Conservation (phyloP, 2,113 vertebrate species). For the Ceyx margarethae region DNA sequence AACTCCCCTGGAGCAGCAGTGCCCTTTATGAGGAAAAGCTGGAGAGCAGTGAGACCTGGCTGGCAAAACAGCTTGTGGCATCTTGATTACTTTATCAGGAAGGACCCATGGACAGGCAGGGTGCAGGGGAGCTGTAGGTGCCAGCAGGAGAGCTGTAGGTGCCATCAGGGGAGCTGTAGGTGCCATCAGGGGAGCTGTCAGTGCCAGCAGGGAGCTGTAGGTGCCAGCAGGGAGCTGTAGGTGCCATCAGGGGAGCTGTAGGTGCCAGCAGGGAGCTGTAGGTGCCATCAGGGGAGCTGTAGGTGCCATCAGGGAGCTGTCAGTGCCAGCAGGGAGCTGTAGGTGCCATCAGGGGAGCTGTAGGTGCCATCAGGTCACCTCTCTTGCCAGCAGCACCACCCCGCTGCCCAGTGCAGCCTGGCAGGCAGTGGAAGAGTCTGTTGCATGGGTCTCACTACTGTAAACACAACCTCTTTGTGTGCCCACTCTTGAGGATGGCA, state of each 20-base stretch:
- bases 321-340: no score
- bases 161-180: no score
- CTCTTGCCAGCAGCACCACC: neutral
- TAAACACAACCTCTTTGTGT: neutral
- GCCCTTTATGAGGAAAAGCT: slow-evolving; percentile 59
- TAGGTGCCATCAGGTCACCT: neutral
- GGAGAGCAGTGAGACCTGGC: slow-evolving; percentile 31
- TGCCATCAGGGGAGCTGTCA: no score
- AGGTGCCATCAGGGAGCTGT: no score
- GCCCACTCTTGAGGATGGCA: neutral
- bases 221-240: no score
- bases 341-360: no score
- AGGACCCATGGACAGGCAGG: neutral
- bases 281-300: no score
- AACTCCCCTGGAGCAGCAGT: slow-evolving; percentile 32
- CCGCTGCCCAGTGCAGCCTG: fast-evolving
- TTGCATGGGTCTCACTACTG: neutral
- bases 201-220: no score
- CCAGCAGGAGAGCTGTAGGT: neutral
- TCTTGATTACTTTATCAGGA: slow-evolving; percentile 42
- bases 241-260: no score
- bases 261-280: no score
- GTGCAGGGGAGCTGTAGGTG: neutral
- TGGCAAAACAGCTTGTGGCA: slow-evolving; percentile 61
- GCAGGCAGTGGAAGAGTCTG: neutral